Percentiles rank a stretch among this genome's conserved stretches.
Evolutionary conservation across 2,113 vertebrate species (phyloP).

Genomic region (Erpornis zantholeuca): DNA sequence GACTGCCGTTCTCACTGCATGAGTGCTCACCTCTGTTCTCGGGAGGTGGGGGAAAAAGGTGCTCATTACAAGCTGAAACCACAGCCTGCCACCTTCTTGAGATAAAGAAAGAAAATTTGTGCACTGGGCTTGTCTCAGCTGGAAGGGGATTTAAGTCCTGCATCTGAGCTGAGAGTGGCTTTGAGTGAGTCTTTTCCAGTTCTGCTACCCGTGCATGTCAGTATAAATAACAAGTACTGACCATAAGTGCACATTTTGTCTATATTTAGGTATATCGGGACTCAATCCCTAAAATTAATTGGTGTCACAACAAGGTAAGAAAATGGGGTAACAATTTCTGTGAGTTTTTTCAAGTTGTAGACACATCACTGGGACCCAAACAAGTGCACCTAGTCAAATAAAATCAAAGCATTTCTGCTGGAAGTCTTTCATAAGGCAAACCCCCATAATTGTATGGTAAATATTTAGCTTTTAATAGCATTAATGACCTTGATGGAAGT

Average conservation of each 20-base stretch:
- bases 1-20: background rate
- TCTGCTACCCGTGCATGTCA: background rate
- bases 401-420: background rate
- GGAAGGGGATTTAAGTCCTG: background rate
- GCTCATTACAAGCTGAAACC: background rate
- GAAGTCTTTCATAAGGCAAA: background rate
- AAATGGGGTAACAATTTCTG: background rate
- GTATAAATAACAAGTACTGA: background rate
- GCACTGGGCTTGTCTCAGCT: background rate
- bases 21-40: background rate
- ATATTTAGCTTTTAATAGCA: constrained; percentile 39
- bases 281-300: background rate
- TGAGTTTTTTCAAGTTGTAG: background rate
- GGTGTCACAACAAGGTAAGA: background rate
- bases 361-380: background rate
- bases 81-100: background rate
- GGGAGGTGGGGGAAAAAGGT: background rate
- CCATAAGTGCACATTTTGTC: background rate
- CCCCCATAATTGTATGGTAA: background rate
- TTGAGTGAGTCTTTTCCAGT: background rate
- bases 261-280: background rate
- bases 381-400: background rate
- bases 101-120: background rate
- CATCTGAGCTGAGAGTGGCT: background rate
- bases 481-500: constrained; percentile 36